A percentile compares a stretch with the other conserved stretches of the same genome.
These are phyloP conservation scores for Rhizoglyphus robini DNA, from an alignment of 1,140 invertebrate genomes.

Conservation along the genomic window DNA sequence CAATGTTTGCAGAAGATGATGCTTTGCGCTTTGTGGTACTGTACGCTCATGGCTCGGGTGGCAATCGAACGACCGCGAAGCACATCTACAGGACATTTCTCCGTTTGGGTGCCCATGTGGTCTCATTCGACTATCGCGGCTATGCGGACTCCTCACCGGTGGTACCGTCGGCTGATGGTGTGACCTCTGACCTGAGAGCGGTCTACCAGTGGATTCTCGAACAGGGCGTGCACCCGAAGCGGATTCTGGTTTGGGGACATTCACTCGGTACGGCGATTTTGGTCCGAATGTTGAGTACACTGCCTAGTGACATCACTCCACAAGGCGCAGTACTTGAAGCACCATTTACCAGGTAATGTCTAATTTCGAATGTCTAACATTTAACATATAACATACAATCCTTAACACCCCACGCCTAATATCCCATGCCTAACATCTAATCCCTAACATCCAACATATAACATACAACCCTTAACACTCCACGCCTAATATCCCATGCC, in stretches of 20 bases:
- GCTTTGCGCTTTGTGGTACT: conserved; percentile 56
- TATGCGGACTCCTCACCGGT: conserved; percentile 65
- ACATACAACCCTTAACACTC: too few species aligned
- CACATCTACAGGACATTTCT: conserved; percentile 67
- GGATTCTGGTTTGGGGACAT: conserved; percentile 20
- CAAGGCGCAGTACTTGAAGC: conserved; percentile 62
- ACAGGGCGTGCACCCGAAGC: background rate
- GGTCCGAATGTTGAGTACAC: conserved; percentile 21
- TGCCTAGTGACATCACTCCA: conserved; percentile 32
- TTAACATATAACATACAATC: too few species aligned
- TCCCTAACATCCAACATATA: too few species aligned
- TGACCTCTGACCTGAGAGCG: conserved; percentile 61
- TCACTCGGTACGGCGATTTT: conserved; percentile 27
- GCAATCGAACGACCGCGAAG: conserved; percentile 55
- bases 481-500: too few species aligned
- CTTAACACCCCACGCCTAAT: too few species aligned
- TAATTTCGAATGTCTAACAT: too few species aligned
- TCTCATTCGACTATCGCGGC: conserved; percentile 79
- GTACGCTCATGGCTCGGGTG: conserved; percentile 82
- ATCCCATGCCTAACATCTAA: too few species aligned
- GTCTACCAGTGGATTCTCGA: conserved; percentile 58
- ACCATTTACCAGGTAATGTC: conserved; percentile 77
- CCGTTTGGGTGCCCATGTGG: conserved; percentile 59
- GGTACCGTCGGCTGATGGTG: conserved; percentile 57
- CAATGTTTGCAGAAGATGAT: too few species aligned